Base-by-base conservation (phyloP, 2,113 vertebrate genomes). In the Pongo abelii region DNA sequence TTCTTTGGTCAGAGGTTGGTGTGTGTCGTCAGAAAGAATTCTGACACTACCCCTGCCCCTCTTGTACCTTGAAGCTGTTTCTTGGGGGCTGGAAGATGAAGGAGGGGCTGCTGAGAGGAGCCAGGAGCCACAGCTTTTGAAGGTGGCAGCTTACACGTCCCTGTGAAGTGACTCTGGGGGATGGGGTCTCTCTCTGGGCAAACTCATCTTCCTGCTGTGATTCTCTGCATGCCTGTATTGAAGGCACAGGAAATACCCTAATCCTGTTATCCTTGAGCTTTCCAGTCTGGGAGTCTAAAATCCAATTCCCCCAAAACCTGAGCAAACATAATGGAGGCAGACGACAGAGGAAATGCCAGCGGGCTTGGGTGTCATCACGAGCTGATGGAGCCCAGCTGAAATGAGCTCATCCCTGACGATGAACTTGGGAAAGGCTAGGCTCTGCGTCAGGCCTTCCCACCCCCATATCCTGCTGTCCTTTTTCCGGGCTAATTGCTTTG, bases 201-300 rank as follows among this genome's bases (percentile, higher is more conserved):
- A 5, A 13, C 59, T 85, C 32, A 4, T 59, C 13, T 48, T 79
- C 78, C 64, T 96, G 92, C 96, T 96, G 94, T 96, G 96, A 87
- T 43, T 84, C 93, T 96, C 46, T 95, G 40, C 6, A 9, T 78
- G 89, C 9, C n/a, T 18, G 50, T 87, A 40, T 27, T 75, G 97
- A 98, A 97, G 97, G 96, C 97, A 89, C 92, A 98, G 98, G 98
- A 98, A 98, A 96, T 2, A 74, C 87, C 97, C 83, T 98, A 98
- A 98, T 98, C 97, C 97, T 98, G 97, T 98, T 98, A 98, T 98
- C 98, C 97, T 94, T 93, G 95, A 97, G 97, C 97, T 98, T 98
- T 98, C 93, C 92, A 97, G 86, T 87, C 50, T 89, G 81, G 92
- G 97, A 97, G 96, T 98, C 93, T 97, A 97, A 98, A 99, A 98